Conservation (phyloP, 2,888 invertebrate species). For the Cryptus viduatorius region DNA sequence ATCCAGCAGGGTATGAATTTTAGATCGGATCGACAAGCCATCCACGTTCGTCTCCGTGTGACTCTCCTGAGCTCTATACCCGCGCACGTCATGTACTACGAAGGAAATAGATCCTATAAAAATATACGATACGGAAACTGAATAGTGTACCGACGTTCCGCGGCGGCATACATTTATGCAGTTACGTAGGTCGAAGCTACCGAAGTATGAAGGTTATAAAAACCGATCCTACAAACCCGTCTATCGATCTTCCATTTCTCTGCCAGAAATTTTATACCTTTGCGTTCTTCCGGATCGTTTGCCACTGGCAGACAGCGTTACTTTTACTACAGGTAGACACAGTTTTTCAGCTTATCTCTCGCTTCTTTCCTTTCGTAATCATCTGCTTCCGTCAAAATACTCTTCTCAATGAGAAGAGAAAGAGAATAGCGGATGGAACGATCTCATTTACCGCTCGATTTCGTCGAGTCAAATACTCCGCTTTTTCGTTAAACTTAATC, state of each 20-base stretch:
- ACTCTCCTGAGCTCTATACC: not conserved
- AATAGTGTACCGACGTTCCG: not conserved
- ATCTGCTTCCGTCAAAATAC: not conserved
- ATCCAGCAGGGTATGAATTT: constrained; percentile 62
- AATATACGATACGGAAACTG: constrained; percentile 5
- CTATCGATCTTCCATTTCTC: constrained; percentile 46
- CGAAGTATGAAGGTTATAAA: not conserved
- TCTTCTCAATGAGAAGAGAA: no score
- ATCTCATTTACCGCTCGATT: not conserved
- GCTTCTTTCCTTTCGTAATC: not conserved
- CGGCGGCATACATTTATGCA: not conserved
- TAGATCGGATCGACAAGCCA: constrained; percentile 56
- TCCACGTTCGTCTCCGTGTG: not conserved
- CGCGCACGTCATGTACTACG: not conserved
- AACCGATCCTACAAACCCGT: not conserved
- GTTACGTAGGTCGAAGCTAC: not conserved
- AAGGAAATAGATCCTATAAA: constrained; percentile 6
- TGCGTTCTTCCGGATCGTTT: constrained; percentile 51
- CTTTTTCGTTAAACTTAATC: constrained; percentile 5
- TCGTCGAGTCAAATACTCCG: not conserved
- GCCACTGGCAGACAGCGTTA: constrained; percentile 19
- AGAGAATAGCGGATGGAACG: not conserved
- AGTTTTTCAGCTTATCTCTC: constrained; percentile 30
- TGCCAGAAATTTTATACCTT: constrained; percentile 7
- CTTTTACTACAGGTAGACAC: constrained; percentile 44